Percentiles rank a stretch among this genome's conserved stretches.
Conservation (phyloP, 1,140 invertebrate genomes). For the Pentalonia nigronervosa region DNA sequence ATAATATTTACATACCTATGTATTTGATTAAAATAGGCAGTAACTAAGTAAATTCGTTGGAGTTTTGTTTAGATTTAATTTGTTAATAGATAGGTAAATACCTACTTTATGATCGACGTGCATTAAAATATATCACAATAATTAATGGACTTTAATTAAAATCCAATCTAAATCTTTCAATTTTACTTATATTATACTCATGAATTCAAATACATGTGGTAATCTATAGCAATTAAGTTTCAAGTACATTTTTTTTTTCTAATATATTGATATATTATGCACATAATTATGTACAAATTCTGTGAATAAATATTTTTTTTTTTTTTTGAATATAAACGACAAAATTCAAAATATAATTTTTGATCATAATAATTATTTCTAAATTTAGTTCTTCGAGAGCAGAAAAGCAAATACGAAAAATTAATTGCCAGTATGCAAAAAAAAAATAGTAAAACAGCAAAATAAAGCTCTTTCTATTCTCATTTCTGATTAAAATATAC, state of each 20-base stretch:
- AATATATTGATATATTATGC: no score
- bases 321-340: neutral
- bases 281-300: no score
- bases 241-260: neutral
- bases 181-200: neutral
- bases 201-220: neutral
- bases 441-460: neutral
- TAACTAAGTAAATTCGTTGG: no score
- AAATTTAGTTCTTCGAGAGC: neutral
- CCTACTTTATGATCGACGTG: neutral
- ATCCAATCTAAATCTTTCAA: neutral
- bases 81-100: neutral
- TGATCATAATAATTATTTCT: neutral
- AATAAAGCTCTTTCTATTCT: constrained; percentile 9
- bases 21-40: no score
- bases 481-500: constrained; percentile 35
- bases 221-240: neutral
- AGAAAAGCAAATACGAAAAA: neutral
- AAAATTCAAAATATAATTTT: neutral
- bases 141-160: neutral
- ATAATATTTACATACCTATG: no score
- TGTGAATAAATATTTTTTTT: neutral
- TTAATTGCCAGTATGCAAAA: constrained; percentile 22
- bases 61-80: neutral
- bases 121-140: neutral